Evolutionary conservation across 2,888 invertebrate genomes (phyloP).

Genomic region (Meghimatium bilineatum): DNA sequence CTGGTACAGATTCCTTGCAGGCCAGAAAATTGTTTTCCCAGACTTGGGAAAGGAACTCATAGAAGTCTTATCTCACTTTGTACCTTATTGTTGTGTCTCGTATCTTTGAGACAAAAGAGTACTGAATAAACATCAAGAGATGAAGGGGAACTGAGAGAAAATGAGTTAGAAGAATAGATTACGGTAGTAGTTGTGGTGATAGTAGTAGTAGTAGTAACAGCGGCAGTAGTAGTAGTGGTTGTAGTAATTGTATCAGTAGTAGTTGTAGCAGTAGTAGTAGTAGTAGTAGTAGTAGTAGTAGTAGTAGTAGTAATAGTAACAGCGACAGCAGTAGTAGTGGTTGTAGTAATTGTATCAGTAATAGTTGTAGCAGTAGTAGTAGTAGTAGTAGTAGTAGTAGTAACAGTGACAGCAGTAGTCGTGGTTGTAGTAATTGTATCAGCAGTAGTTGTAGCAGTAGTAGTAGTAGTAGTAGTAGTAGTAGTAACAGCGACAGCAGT

Average conservation of each 20-base stretch:
- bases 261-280: too few relatives aligned
- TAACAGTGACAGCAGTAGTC: neutral
- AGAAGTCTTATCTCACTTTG: neutral
- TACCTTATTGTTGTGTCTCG: neutral
- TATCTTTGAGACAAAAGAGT: conserved; percentile 1
- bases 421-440: neutral
- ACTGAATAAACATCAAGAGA: conserved; percentile 26
- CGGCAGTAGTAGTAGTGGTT: neutral
- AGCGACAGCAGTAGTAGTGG: neutral
- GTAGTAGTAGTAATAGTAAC: neutral
- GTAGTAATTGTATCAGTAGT: too few relatives aligned
- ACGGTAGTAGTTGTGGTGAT: too few relatives aligned
- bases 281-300: neutral
- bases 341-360: neutral
- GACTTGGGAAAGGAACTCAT: neutral
- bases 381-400: neutral
- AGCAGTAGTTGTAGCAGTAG: neutral
- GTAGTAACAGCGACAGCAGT: neutral
- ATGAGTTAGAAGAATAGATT: neutral
- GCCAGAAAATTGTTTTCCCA: conserved; percentile 3
- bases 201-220: neutral
- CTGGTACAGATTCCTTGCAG: neutral
- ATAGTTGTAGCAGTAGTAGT: neutral
- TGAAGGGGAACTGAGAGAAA: conserved; percentile 15
- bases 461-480: neutral